These are phyloP conservation scores for Eueremaeus valkanovi DNA, from an alignment of 2,888 invertebrate genomes.

Conservation along the genomic window DNA sequence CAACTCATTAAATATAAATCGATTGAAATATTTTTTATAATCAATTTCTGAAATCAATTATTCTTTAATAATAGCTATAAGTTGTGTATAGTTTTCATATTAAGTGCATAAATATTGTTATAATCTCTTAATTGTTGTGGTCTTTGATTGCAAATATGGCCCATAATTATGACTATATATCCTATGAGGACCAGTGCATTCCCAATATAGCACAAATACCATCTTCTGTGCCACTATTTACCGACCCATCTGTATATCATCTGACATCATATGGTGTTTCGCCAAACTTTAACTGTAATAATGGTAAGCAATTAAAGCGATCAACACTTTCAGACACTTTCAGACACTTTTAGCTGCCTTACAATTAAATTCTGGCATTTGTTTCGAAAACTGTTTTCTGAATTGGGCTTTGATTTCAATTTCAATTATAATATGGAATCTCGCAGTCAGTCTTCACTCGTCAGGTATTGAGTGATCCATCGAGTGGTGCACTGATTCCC, in stretches of 20 bases:
- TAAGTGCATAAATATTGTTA: background rate
- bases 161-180: constrained; percentile 21
- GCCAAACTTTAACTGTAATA: background rate
- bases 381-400: background rate
- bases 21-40: background rate
- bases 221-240: constrained; percentile 24
- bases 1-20: background rate
- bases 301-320: constrained; percentile 6
- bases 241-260: constrained; percentile 20
- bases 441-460: background rate
- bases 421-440: background rate
- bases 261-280: constrained; percentile 22
- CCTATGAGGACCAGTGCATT: constrained; percentile 14
- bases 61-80: background rate
- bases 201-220: constrained; percentile 8
- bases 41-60: background rate
- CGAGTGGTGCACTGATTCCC: constrained; percentile 9
- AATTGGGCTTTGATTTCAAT: too few species aligned
- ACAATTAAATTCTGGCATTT: background rate
- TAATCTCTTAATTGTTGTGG: background rate
- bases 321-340: background rate
- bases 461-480: constrained; percentile 16
- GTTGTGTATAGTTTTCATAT: background rate
- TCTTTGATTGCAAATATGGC: background rate
- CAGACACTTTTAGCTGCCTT: background rate